Percentiles rank a stretch among this genome's conserved stretches.
phyloP scores from a whole-genome alignment of 1,140 invertebrate genomes.

The Globodera rostochiensis region DNA sequence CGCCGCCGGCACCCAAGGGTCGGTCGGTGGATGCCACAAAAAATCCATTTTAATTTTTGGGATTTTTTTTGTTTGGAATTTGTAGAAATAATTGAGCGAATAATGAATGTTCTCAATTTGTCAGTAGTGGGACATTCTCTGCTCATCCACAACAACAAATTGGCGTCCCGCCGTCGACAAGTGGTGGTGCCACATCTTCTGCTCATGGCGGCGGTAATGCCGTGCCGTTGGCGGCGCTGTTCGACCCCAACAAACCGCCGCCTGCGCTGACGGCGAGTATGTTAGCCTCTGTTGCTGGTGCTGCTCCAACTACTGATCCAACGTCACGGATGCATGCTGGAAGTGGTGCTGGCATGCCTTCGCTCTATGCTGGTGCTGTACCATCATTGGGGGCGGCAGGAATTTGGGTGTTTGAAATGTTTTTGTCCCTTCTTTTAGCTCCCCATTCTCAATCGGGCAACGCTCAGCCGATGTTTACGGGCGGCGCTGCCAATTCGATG shows the following conservation, averaged over 20 bases:
- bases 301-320: not conserved
- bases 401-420: too few relatives aligned
- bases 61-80: too few relatives aligned
- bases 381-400: too few relatives aligned
- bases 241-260: constrained; percentile 28
- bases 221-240: not conserved
- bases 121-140: not conserved
- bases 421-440: not conserved
- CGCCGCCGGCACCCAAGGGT: too few relatives aligned
- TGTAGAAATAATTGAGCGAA: too few relatives aligned
- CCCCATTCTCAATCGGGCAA: not conserved
- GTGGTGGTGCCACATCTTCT: not conserved
- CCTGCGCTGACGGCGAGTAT: not conserved
- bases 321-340: not conserved
- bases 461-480: not conserved
- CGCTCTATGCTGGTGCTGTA: not conserved
- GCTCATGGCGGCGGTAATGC: not conserved
- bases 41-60: too few relatives aligned
- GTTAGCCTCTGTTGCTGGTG: not conserved
- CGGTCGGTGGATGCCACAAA: too few relatives aligned
- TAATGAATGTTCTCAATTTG: too few relatives aligned
- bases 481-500: not conserved
- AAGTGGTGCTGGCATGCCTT: not conserved
- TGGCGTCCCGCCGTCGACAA: not conserved
- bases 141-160: not conserved